phyloP scores from a whole-genome alignment of 2,888 invertebrate genomes.

The Tiliacea citrago region DNA sequence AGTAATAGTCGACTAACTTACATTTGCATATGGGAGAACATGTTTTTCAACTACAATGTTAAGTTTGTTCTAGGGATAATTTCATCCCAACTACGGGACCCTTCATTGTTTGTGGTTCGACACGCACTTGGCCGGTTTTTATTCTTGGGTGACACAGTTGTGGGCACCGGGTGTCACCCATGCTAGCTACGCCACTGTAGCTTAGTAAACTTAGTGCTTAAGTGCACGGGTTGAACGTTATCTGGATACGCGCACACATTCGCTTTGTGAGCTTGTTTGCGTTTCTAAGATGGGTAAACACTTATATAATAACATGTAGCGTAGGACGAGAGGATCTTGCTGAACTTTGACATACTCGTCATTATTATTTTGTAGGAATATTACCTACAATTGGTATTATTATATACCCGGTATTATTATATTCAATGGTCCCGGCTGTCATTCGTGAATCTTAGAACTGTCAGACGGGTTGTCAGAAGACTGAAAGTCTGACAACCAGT shows the following conservation, averaged over 20 bases:
- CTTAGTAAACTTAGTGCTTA: slow-evolving; percentile 31
- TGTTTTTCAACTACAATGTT: too few species aligned
- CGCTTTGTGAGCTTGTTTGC: slow-evolving; percentile 20
- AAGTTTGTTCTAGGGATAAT: too few species aligned
- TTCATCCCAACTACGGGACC: too few species aligned
- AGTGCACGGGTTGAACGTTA: slow-evolving; percentile 31
- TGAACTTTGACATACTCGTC: slow-evolving; percentile 31
- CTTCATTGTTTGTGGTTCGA: too few species aligned
- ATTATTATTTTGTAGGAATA: slow-evolving; percentile 6
- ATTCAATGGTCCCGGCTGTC: background rate
- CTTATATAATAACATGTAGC: background rate
- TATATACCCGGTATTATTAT: background rate
- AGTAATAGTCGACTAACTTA: too few species aligned
- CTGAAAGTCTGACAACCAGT: too few species aligned
- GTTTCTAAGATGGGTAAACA: slow-evolving; percentile 23
- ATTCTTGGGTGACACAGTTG: too few species aligned
- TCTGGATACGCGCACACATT: slow-evolving; percentile 43
- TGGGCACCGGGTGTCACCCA: too few species aligned
- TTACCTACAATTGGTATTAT: background rate
- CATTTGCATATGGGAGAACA: too few species aligned
- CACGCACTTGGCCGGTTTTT: too few species aligned
- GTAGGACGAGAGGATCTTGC: background rate
- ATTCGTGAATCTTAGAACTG: background rate
- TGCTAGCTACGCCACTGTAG: too few species aligned
- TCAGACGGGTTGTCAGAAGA: too few species aligned